Conservation (phyloP, 2,888 invertebrate species). For the Lathronympha strigana region DNA sequence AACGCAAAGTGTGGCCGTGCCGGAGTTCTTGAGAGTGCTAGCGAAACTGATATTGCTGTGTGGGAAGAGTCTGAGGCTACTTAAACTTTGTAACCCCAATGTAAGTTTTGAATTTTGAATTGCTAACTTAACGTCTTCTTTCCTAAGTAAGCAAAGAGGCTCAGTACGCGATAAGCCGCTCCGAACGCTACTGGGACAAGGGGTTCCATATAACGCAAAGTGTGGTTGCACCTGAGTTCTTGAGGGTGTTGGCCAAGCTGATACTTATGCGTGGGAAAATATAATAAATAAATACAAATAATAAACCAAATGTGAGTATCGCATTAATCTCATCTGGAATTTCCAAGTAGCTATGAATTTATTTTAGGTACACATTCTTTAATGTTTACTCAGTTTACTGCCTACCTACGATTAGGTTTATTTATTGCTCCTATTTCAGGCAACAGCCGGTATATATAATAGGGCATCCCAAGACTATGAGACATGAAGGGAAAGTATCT, state of each 20-base stretch:
- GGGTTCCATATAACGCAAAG: slow-evolving; percentile 81
- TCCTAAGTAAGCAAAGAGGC: slow-evolving; percentile 87
- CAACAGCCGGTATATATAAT: no score
- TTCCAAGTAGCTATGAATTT: no score
- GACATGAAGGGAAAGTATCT: no score
- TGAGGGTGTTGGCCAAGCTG: slow-evolving; percentile 85
- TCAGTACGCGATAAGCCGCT: slow-evolving; percentile 86
- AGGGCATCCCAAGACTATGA: no score
- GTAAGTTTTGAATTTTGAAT: slow-evolving; percentile 68
- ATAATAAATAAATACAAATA: slow-evolving; percentile 87
- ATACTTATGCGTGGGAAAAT: slow-evolving; percentile 91
- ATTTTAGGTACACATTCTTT: no score
- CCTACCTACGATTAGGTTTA: no score
- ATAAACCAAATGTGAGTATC: slow-evolving; percentile 86
- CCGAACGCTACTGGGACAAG: slow-evolving; percentile 88
- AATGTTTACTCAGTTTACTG: no score
- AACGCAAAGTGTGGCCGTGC: slow-evolving; percentile 81
- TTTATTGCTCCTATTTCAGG: no score
- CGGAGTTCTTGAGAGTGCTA: slow-evolving; percentile 87
- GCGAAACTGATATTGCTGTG: slow-evolving; percentile 88
- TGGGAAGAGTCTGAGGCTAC: slow-evolving; percentile 89
- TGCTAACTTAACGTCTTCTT: no score
- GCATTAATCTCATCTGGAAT: no score
- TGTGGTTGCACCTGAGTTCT: slow-evolving; percentile 87
- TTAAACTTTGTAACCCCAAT: slow-evolving; percentile 88